Conservation (phyloP, 2,113 vertebrate species). For the Catharus bicknelli region DNA sequence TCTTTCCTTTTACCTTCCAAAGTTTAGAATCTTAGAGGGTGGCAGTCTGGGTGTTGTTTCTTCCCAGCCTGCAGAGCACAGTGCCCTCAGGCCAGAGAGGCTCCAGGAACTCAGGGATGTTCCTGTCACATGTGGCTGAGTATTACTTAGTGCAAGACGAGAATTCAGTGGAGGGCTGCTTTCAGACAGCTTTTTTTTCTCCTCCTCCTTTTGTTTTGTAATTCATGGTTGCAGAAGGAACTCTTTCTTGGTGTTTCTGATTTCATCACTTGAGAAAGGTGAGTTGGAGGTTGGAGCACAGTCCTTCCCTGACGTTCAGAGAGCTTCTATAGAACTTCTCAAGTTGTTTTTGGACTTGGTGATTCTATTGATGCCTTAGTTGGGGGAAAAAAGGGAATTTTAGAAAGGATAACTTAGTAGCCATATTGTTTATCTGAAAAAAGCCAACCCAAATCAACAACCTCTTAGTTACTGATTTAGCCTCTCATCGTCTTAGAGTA, state of each 20-base stretch:
- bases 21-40: background rate
- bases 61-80: rapidly evolving
- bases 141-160: background rate
- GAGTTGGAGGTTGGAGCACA: background rate
- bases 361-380: background rate
- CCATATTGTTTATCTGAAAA: background rate
- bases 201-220: background rate
- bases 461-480: background rate
- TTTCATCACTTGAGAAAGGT: background rate
- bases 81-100: background rate
- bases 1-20: background rate
- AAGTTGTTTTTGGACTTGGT: background rate
- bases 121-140: rapidly evolving
- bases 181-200: background rate
- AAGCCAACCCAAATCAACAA: background rate
- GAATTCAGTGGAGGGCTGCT: background rate
- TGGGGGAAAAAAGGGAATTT: too few species aligned
- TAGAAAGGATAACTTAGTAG: background rate
- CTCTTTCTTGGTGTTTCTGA: background rate
- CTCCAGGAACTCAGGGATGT: background rate
- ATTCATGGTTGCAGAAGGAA: background rate
- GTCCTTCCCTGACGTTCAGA: background rate
- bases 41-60: background rate
- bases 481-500: background rate
- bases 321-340: background rate